Conservation (phyloP, 2,113 vertebrate species). For the Cardinalis cardinalis region DNA sequence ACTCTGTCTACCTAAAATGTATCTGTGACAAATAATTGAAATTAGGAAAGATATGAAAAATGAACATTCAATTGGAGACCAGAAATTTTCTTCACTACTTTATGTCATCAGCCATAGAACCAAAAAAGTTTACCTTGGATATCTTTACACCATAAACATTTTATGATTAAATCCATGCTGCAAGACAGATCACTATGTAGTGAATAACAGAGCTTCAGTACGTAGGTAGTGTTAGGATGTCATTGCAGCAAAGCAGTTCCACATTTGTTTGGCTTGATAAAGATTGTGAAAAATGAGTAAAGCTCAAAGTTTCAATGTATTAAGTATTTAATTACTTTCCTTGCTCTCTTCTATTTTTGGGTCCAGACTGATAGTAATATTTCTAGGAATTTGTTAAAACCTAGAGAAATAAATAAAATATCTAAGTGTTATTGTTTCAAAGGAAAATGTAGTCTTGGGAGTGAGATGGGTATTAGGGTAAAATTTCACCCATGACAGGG, state of each 20-base stretch:
- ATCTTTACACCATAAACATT: neutral
- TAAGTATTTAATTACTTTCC: neutral
- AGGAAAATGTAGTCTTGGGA: neutral
- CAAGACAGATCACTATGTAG: neutral
- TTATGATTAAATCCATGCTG: neutral
- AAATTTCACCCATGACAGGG: neutral
- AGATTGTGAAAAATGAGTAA: neutral
- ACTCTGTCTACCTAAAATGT: neutral
- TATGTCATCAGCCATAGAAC: neutral
- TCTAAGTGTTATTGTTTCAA: neutral
- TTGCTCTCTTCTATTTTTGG: neutral
- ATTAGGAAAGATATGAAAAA: neutral
- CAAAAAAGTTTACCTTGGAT: neutral
- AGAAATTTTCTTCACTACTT: neutral
- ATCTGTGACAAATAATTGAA: neutral
- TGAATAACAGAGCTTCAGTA: neutral
- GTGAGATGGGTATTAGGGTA: neutral
- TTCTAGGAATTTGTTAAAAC: neutral
- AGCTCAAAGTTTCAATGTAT: neutral
- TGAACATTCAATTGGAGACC: neutral
- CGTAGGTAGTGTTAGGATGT: neutral
- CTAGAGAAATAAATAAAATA: neutral
- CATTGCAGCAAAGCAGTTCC: neutral
- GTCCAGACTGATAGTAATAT: neutral
- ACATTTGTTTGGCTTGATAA: neutral